phyloP scores from a whole-genome alignment of 1,140 invertebrate genomes.

The Papilio xuthus region DNA sequence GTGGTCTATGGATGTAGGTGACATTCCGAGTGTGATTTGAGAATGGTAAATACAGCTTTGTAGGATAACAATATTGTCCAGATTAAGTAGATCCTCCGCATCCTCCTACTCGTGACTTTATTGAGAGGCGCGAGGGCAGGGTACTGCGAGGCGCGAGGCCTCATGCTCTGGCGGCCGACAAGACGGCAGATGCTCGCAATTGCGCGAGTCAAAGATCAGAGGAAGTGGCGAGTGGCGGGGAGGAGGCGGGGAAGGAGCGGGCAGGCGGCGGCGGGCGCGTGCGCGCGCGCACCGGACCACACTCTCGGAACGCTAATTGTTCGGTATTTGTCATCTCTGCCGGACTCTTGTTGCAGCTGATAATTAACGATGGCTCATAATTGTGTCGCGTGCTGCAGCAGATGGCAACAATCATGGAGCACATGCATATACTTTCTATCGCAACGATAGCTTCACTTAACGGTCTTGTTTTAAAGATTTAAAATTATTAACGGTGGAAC shows the following conservation, averaged over 20 bases:
- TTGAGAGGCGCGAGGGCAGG: constrained; percentile 43
- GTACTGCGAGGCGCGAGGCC: constrained; percentile 55
- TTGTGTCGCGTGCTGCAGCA: constrained; percentile 26
- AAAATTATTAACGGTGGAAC: too few species aligned
- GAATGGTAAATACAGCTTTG: constrained; percentile 45
- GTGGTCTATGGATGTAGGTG: background rate
- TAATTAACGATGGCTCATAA: constrained; percentile 17
- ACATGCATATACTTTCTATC: background rate
- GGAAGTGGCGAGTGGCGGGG: constrained; percentile 58
- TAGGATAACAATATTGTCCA: constrained; percentile 47
- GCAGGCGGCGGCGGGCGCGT: constrained; percentile 60
- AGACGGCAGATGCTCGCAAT: constrained; percentile 75
- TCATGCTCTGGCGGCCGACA: constrained; percentile 51
- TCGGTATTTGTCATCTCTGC: constrained; percentile 58
- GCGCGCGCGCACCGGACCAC: constrained; percentile 58
- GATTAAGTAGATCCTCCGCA: constrained; percentile 48
- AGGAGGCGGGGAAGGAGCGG: constrained; percentile 42
- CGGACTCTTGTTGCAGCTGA: background rate
- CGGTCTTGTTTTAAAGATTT: too few species aligned
- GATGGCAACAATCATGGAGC: constrained; percentile 9
- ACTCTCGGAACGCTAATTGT: constrained; percentile 56
- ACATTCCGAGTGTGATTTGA: constrained; percentile 12
- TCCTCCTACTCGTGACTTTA: constrained; percentile 36
- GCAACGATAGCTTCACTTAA: background rate
- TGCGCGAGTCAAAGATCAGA: constrained; percentile 78